Base-by-base conservation (phyloP, 1,140 invertebrate genomes). In the Heliothis subflexa region DNA sequence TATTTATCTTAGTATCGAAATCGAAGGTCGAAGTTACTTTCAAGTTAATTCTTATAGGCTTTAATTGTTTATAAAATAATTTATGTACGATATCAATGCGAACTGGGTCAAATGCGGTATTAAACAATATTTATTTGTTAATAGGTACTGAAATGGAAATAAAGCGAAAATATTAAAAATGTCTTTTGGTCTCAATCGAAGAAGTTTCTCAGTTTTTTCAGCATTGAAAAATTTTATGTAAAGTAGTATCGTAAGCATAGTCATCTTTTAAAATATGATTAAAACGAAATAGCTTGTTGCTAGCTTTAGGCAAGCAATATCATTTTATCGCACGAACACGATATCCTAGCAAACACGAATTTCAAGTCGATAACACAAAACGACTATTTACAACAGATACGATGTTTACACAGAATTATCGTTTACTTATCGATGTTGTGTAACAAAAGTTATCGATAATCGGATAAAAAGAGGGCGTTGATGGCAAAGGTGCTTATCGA, bases 351-450 rank as follows among this genome's bases (percentile, higher is more conserved):
- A 82, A 79, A 71, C 72, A 70, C 55, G 11, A 64, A 47, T 18
- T 64, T 18, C 11, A 49, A 78, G 49, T 79, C 70, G 79, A 83
- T 81, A 81, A 78, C 55, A 66, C 40, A 11, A 55, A 71, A 55
- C 81, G 47, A 55, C 47, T 72, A 74, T 78, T 71, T 78, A 78
- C 14, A 21, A 77, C 73, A 55, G 55, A 78, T 82, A 82, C 40
- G 74, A 54, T 78, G 77, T 82, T 77, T 79, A 82, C 7, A 82
- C 72, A 78, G 74, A 79, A 76, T 79, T 78, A 81, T 79, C 81
- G 78, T 57, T 75, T 52, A 59, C 55, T 83, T 83, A 84, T 84
- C 83, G 80, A 80, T 84, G 66, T 79, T 82, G 80, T 66, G 75
- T 59, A 81, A 83, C 72, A 21, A 76, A 74, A 80, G 33, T 78